A percentile compares a stretch with the other conserved stretches of the same genome.
Conservation (phyloP, 2,113 vertebrate species). For the Ardeotis arabs region DNA sequence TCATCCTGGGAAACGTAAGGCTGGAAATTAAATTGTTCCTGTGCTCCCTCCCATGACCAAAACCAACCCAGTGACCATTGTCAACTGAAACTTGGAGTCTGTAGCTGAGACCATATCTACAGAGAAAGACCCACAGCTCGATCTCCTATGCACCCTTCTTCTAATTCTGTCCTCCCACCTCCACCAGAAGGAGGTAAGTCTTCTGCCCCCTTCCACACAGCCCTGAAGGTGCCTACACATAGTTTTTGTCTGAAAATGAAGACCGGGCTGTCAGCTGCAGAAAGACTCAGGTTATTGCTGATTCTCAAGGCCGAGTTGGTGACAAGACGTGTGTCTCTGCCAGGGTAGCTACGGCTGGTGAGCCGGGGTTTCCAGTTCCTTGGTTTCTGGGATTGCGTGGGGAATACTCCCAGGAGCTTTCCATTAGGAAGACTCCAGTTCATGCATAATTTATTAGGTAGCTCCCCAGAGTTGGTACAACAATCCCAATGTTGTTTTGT, state of each 20-base stretch:
- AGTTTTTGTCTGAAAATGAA: not conserved
- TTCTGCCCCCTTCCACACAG: not conserved
- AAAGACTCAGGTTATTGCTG: not conserved
- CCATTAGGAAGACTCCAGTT: not conserved
- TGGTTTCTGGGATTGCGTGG: not conserved
- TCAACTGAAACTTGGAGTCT: not conserved
- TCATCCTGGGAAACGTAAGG: not conserved
- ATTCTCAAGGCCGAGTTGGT: not conserved
- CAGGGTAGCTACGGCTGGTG: rapidly evolving
- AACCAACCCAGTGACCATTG: not conserved
- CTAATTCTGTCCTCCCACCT: not conserved
- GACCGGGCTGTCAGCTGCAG: not conserved
- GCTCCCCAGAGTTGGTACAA: not conserved
- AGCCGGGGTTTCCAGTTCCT: not conserved
- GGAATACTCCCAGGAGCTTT: not conserved
- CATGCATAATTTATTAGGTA: not conserved
- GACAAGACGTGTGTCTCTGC: not conserved
- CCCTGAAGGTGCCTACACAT: not conserved
- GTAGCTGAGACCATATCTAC: not conserved
- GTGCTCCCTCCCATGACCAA: not conserved
- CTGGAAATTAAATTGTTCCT: not conserved
- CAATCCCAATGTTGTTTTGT: not conserved
- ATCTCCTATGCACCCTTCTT: not conserved
- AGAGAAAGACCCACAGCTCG: not conserved
- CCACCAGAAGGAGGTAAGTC: not conserved